phyloP scores from a whole-genome alignment of 2,797 vertebrate species.

The Molossus alvarezi region DNA sequence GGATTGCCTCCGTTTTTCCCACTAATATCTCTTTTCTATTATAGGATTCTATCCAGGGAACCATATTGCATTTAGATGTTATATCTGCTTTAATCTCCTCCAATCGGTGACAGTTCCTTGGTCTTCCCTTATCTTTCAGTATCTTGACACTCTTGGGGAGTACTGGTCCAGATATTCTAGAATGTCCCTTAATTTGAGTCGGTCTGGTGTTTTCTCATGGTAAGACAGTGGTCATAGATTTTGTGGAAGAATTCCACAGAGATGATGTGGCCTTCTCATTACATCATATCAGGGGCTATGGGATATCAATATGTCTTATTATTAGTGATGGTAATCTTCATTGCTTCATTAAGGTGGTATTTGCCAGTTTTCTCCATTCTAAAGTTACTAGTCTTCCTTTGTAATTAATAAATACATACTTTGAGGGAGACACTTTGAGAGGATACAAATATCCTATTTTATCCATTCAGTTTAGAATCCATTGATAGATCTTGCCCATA shows the following conservation, averaged over 20 bases:
- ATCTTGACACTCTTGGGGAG: not conserved
- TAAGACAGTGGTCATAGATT: not conserved
- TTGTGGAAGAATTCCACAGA: not conserved
- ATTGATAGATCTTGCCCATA: not conserved
- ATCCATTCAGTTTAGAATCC: not conserved
- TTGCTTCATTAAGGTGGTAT: not conserved
- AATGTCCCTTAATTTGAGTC: not conserved
- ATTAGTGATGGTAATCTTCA: not conserved
- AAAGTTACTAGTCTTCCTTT: not conserved
- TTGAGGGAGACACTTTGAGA: not conserved
- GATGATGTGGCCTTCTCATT: not conserved
- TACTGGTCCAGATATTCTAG: not conserved
- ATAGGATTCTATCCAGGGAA: not conserved
- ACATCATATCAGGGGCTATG: too few species aligned
- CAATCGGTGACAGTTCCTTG: not conserved
- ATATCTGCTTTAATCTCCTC: not conserved
- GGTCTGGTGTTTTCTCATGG: not conserved
- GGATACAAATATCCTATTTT: not conserved
- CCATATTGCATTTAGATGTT: not conserved
- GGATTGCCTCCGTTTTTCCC: not conserved
- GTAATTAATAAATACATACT: not conserved
- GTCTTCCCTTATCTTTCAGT: not conserved
- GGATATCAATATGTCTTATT: not conserved
- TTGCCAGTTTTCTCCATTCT: not conserved
- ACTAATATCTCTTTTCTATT: not conserved